Evolutionary conservation across 2,888 invertebrate genomes (phyloP).

Genomic region (Thyatira batis): DNA sequence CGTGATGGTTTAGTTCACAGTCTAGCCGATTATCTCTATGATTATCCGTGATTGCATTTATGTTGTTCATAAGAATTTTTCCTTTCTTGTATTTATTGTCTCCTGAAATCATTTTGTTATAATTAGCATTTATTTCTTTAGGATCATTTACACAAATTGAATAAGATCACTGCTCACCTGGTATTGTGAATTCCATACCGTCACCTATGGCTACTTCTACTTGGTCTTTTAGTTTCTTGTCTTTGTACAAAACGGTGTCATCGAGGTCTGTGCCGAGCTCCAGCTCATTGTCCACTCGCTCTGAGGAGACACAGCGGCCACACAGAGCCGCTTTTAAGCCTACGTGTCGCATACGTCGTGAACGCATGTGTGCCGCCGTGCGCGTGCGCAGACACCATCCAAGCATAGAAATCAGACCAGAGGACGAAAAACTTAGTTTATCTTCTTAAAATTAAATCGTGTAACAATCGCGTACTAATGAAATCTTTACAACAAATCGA

Average conservation of each 20-base stretch:
- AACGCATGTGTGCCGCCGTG: constrained; percentile 50
- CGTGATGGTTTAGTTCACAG: constrained; percentile 88
- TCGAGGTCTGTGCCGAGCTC: constrained; percentile 86
- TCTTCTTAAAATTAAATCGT: constrained; percentile 5
- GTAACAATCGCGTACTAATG: constrained; percentile 4
- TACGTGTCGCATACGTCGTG: constrained; percentile 56
- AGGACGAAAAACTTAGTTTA: constrained; percentile 22
- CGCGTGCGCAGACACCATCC: constrained; percentile 59
- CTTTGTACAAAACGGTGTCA: constrained; percentile 92
- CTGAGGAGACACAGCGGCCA: constrained; percentile 87
- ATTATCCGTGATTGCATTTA: constrained; percentile 89
- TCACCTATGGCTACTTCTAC: constrained; percentile 95
- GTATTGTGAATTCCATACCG: constrained; percentile 96
- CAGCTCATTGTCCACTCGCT: constrained; percentile 84
- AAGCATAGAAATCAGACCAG: constrained; percentile 82
- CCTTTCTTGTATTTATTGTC: constrained; percentile 93
- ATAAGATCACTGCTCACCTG: constrained; percentile 80
- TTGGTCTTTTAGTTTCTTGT: constrained; percentile 94
- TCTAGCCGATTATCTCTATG: constrained; percentile 89
- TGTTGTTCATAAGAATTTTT: constrained; percentile 90
- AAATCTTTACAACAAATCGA: not conserved
- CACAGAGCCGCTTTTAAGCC: constrained; percentile 82
- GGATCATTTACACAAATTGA: constrained; percentile 1
- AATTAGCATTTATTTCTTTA: constrained; percentile 2
- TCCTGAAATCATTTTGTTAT: constrained; percentile 71